These are phyloP conservation scores for Miichthys miiuy DNA, from an alignment of 2,797 vertebrate genomes.

Conservation along the genomic window DNA sequence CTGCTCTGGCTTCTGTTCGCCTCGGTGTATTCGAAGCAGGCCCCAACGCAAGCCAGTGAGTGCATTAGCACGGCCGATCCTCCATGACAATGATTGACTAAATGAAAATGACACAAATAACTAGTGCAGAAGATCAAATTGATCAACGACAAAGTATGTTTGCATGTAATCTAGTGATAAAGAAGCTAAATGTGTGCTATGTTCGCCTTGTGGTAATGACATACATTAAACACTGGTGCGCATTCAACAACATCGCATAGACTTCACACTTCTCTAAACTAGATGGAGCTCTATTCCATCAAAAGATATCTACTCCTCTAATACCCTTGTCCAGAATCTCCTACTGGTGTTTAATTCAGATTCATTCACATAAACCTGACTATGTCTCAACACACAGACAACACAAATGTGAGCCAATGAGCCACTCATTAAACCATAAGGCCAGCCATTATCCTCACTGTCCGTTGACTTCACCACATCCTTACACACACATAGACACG, in stretches of 20 bases:
- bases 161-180: conserved; percentile 33
- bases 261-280: conserved; percentile 3
- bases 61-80: neutral
- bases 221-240: neutral
- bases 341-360: neutral
- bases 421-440: conserved; percentile 71
- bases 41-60: conserved; percentile 1
- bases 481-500: conserved; percentile 36
- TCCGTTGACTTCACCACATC: conserved; percentile 65
- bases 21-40: conserved; percentile 19
- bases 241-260: neutral
- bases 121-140: conserved; percentile 3
- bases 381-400: conserved; percentile 34
- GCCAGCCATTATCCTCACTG: conserved; percentile 64
- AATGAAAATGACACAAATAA: conserved; percentile 35
- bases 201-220: neutral
- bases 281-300: no score
- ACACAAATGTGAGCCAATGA: conserved; percentile 66
- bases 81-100: conserved; percentile 28
- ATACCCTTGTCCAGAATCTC: neutral
- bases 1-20: conserved; percentile 17
- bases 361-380: conserved; percentile 23
- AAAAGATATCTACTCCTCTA: neutral
- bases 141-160: conserved; percentile 15
- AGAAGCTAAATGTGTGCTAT: neutral